Percentiles rank a stretch among this genome's conserved stretches.
Evolutionary conservation across 2,113 vertebrate genomes (phyloP).

Genomic region (Saimiri boliviensis): DNA sequence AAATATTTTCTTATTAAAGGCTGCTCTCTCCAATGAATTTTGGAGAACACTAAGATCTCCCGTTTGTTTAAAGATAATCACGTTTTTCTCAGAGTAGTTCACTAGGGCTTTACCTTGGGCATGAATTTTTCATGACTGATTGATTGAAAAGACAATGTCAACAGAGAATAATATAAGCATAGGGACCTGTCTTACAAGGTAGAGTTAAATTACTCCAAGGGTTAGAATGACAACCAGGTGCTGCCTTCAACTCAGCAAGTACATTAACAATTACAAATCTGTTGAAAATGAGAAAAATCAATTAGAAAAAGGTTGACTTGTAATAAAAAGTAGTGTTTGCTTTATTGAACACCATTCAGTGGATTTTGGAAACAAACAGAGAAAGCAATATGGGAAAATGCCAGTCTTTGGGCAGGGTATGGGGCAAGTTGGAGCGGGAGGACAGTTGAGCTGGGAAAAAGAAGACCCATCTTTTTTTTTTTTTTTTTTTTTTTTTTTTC

Average conservation of each 20-base stretch:
- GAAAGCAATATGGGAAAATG: not conserved
- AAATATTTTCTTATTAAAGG: constrained; percentile 55
- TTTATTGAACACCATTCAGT: constrained; percentile 77
- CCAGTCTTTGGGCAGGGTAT: not conserved
- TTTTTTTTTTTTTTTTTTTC: not conserved
- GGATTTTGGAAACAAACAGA: constrained; percentile 36
- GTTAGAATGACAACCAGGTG: constrained; percentile 75
- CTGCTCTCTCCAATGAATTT: not conserved
- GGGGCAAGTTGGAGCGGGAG: not conserved
- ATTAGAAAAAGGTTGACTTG: constrained; percentile 80
- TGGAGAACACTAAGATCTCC: constrained; percentile 14
- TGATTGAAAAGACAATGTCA: constrained; percentile 65
- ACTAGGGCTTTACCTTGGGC: constrained; percentile 54
- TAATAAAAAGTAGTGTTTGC: constrained; percentile 76
- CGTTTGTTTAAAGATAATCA: constrained; percentile 55
- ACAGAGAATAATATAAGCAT: constrained; percentile 52
- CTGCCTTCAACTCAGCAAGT: constrained; percentile 74
- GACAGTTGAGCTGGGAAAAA: not conserved
- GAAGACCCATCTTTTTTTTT: not conserved
- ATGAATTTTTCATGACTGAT: constrained; percentile 74
- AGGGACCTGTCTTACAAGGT: constrained; percentile 62
- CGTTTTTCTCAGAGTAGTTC: constrained; percentile 37
- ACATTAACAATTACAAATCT: constrained; percentile 81
- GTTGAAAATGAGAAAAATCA: constrained; percentile 82
- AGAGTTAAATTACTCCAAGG: constrained; percentile 79